Evolutionary conservation across 2,888 invertebrate genomes (phyloP).

Genomic region (Halocaridina rubra): DNA sequence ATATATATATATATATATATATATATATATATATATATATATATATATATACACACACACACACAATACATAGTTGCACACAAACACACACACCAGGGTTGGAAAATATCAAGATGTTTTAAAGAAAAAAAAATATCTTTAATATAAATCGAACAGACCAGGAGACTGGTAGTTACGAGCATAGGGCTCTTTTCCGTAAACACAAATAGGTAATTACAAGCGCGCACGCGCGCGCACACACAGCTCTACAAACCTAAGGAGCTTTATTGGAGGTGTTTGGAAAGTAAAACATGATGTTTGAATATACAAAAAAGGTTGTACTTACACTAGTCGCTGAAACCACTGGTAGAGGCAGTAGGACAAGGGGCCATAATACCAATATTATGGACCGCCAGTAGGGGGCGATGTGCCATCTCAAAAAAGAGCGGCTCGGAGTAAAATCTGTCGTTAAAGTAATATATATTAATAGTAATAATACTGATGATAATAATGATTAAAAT

Average conservation of each 20-base stretch:
- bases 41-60: background rate
- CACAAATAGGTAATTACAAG: background rate
- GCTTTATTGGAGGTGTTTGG: too few relatives aligned
- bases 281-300: background rate
- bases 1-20: background rate
- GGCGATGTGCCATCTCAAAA: background rate
- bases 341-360: background rate
- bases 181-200: background rate
- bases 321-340: background rate
- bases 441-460: too few relatives aligned
- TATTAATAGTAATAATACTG: too few relatives aligned
- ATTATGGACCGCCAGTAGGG: background rate
- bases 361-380: background rate
- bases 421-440: background rate
- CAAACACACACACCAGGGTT: background rate
- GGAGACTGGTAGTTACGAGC: too few relatives aligned
- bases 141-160: too few relatives aligned
- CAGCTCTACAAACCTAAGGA: background rate
- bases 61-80: background rate
- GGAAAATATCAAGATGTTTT: too few relatives aligned
- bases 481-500: too few relatives aligned
- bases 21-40: background rate
- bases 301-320: background rate
- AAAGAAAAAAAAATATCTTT: too few relatives aligned
- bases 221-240: background rate